Evolutionary conservation across 2,113 vertebrate species (phyloP).

Genomic region (Leptocoma aspasia): DNA sequence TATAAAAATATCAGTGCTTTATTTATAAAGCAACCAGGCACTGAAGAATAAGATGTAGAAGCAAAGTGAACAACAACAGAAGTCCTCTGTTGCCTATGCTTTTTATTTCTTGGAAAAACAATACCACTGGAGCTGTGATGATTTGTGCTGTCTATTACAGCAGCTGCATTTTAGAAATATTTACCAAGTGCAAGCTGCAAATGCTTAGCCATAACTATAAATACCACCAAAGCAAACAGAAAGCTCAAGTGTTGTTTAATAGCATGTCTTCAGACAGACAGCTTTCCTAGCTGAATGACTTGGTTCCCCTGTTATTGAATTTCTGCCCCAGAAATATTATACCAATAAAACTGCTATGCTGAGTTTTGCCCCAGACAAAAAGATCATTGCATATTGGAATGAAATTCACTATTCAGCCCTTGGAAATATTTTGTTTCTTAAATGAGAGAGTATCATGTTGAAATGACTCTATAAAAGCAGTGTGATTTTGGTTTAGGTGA

Average conservation of each 20-base stretch:
- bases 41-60: neutral
- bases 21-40: neutral
- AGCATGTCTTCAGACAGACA: conserved; percentile 30
- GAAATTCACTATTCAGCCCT: neutral
- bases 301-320: conserved; percentile 12
- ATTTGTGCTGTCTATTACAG: neutral
- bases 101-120: neutral
- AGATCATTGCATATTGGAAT: neutral
- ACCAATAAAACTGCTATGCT: neutral
- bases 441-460: neutral
- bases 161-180: neutral
- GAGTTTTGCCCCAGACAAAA: neutral
- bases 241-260: conserved; percentile 35
- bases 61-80: neutral
- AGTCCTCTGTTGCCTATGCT: neutral
- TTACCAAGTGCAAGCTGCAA: neutral
- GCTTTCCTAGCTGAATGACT: neutral
- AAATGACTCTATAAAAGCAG: neutral
- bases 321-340: conserved; percentile 25
- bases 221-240: conserved; percentile 25
- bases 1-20: neutral
- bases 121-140: neutral
- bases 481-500: neutral
- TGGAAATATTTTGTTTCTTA: neutral
- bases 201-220: conserved; percentile 11